Evolutionary conservation across 2,888 invertebrate species (phyloP).

Genomic region (Noctua janthe): DNA sequence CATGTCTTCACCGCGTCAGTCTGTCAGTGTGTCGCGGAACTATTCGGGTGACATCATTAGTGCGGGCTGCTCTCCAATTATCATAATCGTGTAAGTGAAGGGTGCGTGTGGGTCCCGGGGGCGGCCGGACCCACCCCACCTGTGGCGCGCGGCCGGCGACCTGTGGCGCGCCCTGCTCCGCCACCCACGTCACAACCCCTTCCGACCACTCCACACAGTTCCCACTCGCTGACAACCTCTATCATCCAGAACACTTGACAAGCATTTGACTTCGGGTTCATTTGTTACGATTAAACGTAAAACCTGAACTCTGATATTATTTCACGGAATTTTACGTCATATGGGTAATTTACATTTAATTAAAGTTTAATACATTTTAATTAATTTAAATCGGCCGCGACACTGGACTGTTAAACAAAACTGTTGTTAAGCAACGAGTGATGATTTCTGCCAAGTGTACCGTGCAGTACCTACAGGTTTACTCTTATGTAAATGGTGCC

Average conservation of each 20-base stretch:
- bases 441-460: background rate
- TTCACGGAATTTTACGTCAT: background rate
- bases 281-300: background rate
- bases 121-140: slow-evolving; percentile 63
- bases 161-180: slow-evolving; percentile 68
- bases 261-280: background rate
- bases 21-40: slow-evolving; percentile 33
- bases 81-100: slow-evolving; percentile 50
- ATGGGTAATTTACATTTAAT: too few relatives aligned
- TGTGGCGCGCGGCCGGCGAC: slow-evolving; percentile 71
- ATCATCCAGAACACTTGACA: background rate
- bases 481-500: background rate
- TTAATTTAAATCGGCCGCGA: background rate
- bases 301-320: background rate
- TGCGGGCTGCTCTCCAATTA: slow-evolving; percentile 41
- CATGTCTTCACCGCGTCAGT: slow-evolving; percentile 2
- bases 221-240: background rate
- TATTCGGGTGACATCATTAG: slow-evolving; percentile 57
- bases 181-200: slow-evolving; percentile 17
- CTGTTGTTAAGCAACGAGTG: background rate
- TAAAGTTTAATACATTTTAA: too few relatives aligned
- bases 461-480: background rate
- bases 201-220: background rate
- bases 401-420: background rate
- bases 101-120: slow-evolving; percentile 19